Conservation (phyloP, 2,888 invertebrate genomes). For the Chelonus formosanus region DNA sequence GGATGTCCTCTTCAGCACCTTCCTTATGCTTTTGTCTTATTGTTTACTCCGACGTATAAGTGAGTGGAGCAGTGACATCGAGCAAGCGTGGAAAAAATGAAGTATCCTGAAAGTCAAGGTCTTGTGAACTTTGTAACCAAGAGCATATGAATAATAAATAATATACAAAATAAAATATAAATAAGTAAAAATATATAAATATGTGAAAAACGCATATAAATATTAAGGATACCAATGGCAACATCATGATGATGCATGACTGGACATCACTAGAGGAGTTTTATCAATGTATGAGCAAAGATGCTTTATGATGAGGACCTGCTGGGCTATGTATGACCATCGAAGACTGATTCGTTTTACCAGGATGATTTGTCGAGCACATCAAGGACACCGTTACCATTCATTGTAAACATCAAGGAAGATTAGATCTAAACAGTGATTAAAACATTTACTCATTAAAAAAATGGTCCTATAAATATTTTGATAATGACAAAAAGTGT, state of each 20-base stretch:
- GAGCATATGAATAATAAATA: background rate
- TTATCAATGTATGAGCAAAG: background rate
- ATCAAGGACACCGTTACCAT: conserved; percentile 54
- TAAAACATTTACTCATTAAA: background rate
- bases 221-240: background rate
- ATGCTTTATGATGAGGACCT: conserved; percentile 13
- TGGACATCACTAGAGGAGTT: conserved; percentile 8
- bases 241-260: conserved; percentile 13
- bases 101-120: conserved; percentile 20
- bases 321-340: conserved; percentile 20
- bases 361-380: conserved; percentile 54
- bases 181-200: background rate
- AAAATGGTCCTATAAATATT: background rate
- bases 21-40: conserved; percentile 19
- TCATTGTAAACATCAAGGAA: conserved; percentile 5
- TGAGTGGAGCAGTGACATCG: conserved; percentile 23
- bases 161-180: background rate
- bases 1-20: conserved; percentile 49
- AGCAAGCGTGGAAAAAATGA: conserved; percentile 22
- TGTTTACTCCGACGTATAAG: background rate
- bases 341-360: conserved; percentile 46
- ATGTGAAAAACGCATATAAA: no score
- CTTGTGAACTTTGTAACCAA: background rate
- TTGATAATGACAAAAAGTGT: no score
- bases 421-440: no score